Evolutionary conservation across 1,140 invertebrate genomes (phyloP), one percentile per base, ranked within the genome.

Genomic region (Sitophilus oryzae): DNA sequence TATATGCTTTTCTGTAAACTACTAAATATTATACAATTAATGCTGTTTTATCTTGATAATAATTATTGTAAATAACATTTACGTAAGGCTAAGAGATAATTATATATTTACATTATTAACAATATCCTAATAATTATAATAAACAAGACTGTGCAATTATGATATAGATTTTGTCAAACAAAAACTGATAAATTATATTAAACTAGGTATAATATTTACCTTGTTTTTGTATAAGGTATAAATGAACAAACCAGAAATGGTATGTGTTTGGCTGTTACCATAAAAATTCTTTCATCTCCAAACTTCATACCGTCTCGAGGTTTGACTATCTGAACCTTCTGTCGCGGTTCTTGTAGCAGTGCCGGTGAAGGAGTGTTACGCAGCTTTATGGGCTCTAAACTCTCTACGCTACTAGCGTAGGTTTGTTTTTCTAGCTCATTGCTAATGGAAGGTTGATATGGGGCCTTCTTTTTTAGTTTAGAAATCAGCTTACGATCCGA

Each of bases 221-320:
- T 81, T 65, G 78, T 73, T 73, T 84, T 87, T 56, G 79, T 84
- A 67, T 89, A 91, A 36, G 89, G 86, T 65, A 93, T 78, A 36
- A 86, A 80, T 19, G 89, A 91, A 72, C 89, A 93, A 48, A 93
- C 76, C 58, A 88, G 73, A 72, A 89, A 88, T 25, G 90, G 90
- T 41, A 83, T 78, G 70, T 84, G 79, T 67, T 84, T 78, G 30
- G 79, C 64, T 53, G 87, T 80, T 51, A 84, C 80, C 69, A 93
- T 75, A 44, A 89, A 81, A 50, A 92, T 74, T 61, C 89, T 78
- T 69, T 91, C 87, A 71, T 89, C 84, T 54, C 77, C 81, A 66
- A 88, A 83, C 71, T 77, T 80, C 19, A 82, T 78, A 50, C 79
- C 77, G 64, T 79, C 82, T 15, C 74, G 67, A 35, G 81, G 75